A percentile compares a stretch with the other conserved stretches of the same genome.
These are phyloP conservation scores for Orchestes rusci DNA, from an alignment of 2,888 invertebrate species.

Conservation along the genomic window DNA sequence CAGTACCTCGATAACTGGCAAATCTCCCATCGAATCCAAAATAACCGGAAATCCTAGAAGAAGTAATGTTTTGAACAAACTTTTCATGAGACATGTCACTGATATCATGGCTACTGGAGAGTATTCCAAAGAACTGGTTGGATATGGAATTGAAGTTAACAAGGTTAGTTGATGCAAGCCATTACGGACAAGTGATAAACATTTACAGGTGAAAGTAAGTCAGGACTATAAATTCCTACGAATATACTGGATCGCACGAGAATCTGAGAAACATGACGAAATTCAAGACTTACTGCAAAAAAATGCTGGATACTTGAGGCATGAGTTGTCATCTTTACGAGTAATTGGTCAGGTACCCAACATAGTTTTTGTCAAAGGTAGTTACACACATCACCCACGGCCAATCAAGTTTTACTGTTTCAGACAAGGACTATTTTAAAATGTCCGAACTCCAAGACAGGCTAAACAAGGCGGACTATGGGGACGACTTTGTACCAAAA, in stretches of 20 bases:
- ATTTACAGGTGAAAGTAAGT: conserved; percentile 53
- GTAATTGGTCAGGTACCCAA: conserved; percentile 71
- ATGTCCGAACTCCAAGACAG: conserved; percentile 54
- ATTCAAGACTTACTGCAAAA: conserved; percentile 50
- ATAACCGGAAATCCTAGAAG: conserved; percentile 53
- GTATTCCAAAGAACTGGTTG: conserved; percentile 52
- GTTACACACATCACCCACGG: too few species aligned
- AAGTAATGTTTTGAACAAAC: conserved; percentile 63
- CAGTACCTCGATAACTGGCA: conserved; percentile 37
- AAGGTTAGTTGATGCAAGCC: conserved; percentile 47
- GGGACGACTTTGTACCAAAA: conserved; percentile 54
- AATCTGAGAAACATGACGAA: conserved; percentile 46
- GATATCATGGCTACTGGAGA: conserved; percentile 71
- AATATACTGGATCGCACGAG: conserved; percentile 65
- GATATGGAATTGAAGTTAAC: conserved; percentile 66
- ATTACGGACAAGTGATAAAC: too few species aligned
- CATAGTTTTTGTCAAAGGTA: conserved; percentile 65
- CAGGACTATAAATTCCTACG: conserved; percentile 59
- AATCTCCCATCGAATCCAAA: conserved; percentile 43
- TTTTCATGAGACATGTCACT: conserved; percentile 75
- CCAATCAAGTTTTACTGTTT: conserved; percentile 15
- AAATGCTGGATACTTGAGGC: conserved; percentile 55
- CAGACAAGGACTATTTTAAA: conserved; percentile 53
- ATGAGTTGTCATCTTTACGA: conserved; percentile 64
- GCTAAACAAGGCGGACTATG: conserved; percentile 58